Base-by-base conservation (phyloP, 2,797 vertebrate species). In the Octomys mimax region DNA sequence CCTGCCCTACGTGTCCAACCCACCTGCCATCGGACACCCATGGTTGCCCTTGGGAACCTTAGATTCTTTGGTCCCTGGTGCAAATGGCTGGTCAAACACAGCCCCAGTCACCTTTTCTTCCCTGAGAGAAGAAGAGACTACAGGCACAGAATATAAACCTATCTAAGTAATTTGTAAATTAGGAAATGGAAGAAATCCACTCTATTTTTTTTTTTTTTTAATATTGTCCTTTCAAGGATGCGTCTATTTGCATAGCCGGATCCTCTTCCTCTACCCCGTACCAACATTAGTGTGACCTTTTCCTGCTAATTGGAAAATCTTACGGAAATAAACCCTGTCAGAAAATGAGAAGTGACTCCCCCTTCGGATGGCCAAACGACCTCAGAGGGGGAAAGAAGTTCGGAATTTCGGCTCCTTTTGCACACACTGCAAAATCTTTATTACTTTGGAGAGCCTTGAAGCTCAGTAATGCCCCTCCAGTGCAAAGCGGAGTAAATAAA, bases 391-490 rank as follows among this genome's bases (percentile, higher is more conserved):
- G 98, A 99, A 98, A 98, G 98, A 99, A 98, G 98, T 99, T 99
- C 98, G 98, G 98, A 99, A 99, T 99, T 98, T 98, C 98, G 98
- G 98, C 97, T 98, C 98, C 99, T 99, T 99, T 99, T 99, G 99
- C 99, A 99, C 98, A 99, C 99, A 98, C 98, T 99, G 99, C 99
- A 99, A 99, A 99, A 99, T 99, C 99, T 99, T 99, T 99, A 99
- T 99, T 98, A 99, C 99, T 99, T 99, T 66, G 70, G 98, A 99
- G 99, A 99, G 99, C 98, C 98, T 98, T 99, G 98, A 98, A 99
- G 99, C 98, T 98, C 98, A 81, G 98, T 99, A 99, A 99, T 99
- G 99, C 99, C 98, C 98, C 99, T 99, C 98, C 98, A 98, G 99
- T 98, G 99, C 98, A 98, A 98, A 98, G 98, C 98, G 99, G 98